Percentiles rank a stretch among this genome's conserved stretches.
Evolutionary conservation across 2,888 invertebrate genomes (phyloP).

Genomic region (Melitaea athalia): DNA sequence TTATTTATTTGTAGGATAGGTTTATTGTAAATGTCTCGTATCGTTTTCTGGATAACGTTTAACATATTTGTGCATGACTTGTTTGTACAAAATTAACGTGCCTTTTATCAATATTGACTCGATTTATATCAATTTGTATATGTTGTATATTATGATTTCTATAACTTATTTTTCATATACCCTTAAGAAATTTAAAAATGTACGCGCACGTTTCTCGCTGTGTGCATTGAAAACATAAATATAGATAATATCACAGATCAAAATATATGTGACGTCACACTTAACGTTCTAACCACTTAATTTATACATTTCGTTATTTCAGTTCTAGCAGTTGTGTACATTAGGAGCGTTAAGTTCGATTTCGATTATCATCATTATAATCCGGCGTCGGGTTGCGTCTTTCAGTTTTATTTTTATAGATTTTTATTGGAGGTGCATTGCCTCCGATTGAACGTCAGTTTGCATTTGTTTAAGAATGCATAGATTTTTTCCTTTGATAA

Average conservation of each 20-base stretch:
- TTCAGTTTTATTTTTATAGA: slow-evolving; percentile 68
- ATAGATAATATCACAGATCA: not conserved
- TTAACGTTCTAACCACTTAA: not conserved
- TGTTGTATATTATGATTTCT: not conserved
- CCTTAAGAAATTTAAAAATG: slow-evolving; percentile 10
- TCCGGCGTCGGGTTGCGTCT: slow-evolving; percentile 67
- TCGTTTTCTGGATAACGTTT: slow-evolving; percentile 4
- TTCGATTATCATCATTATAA: slow-evolving; percentile 6
- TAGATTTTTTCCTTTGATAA: slow-evolving; percentile 56
- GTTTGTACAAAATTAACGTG: not conserved
- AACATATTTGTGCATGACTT: not conserved
- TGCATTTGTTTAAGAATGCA: slow-evolving; percentile 79
- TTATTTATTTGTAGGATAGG: slow-evolving; percentile 36
- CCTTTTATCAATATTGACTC: not conserved
- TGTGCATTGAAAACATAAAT: slow-evolving; percentile 7
- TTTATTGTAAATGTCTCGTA: slow-evolving; percentile 14
- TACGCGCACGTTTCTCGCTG: slow-evolving; percentile 18
- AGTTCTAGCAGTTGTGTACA: not conserved
- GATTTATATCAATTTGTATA: slow-evolving; percentile 6
- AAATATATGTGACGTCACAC: not conserved
- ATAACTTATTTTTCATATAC: slow-evolving; percentile 1
- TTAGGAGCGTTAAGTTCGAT: not conserved
- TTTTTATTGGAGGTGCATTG: slow-evolving; percentile 57
- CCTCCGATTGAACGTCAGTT: slow-evolving; percentile 58
- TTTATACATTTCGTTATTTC: not conserved